phyloP scores from a whole-genome alignment of 1,140 invertebrate species.

The Orius laevigatus region DNA sequence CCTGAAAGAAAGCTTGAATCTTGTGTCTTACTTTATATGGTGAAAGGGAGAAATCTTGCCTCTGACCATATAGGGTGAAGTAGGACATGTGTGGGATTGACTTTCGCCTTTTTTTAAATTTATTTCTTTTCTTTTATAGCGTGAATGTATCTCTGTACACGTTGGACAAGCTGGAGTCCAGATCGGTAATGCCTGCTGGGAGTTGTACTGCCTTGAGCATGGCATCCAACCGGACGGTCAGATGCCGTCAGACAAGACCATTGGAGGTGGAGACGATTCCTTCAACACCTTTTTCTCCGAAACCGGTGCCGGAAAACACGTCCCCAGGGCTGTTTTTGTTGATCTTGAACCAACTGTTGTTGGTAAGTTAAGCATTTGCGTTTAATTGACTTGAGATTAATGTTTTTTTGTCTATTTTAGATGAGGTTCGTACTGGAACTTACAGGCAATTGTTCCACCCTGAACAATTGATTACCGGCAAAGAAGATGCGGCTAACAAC shows the following conservation, averaged over 20 bases:
- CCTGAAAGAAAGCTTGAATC: too few species aligned
- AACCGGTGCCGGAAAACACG: constrained; percentile 38
- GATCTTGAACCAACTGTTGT: constrained; percentile 53
- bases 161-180: constrained; percentile 75
- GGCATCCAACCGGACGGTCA: constrained; percentile 77
- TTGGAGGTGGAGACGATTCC: constrained; percentile 54
- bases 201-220: too few species aligned
- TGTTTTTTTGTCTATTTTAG: too few species aligned
- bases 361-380: constrained; percentile 20
- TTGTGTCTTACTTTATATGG: too few species aligned
- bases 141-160: constrained; percentile 66
- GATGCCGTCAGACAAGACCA: constrained; percentile 56
- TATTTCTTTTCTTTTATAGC: constrained; percentile 25
- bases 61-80: too few species aligned
- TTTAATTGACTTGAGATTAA: too few species aligned
- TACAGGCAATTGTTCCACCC: constrained; percentile 51
- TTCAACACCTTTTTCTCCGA: constrained; percentile 39
- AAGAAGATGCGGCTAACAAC: constrained; percentile 51
- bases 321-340: constrained; percentile 45
- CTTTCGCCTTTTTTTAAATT: constrained; percentile 12
- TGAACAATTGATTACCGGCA: constrained; percentile 42
- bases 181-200: too few species aligned
- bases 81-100: too few species aligned
- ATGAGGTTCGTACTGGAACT: constrained; percentile 52
- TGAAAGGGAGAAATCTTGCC: too few species aligned